Evolutionary conservation across 2,797 vertebrate species (phyloP).

Genomic region (Okamejei kenojei): DNA sequence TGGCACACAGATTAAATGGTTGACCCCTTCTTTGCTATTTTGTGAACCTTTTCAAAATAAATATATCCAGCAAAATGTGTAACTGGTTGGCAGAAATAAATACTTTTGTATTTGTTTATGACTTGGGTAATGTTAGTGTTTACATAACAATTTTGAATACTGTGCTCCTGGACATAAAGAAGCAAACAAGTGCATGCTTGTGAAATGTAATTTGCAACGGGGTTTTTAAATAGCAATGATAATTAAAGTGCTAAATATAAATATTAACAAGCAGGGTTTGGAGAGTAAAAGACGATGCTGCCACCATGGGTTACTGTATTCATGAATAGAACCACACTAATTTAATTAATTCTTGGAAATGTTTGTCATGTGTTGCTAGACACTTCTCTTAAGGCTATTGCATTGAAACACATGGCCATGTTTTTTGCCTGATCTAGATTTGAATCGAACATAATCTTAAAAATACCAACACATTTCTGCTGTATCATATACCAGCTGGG

Average conservation of each 20-base stretch:
- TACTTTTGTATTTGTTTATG: slow-evolving; percentile 8
- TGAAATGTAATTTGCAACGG: not conserved
- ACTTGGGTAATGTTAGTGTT: not conserved
- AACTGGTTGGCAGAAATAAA: slow-evolving; percentile 18
- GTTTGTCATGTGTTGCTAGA: not conserved
- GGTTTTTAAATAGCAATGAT: slow-evolving; percentile 11
- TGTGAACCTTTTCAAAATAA: slow-evolving; percentile 38
- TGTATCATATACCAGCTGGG: slow-evolving; percentile 39
- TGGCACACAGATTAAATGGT: slow-evolving; percentile 38
- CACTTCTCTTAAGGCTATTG: not conserved
- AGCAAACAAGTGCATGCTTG: not conserved
- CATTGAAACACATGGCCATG: not conserved
- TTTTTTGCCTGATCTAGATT: slow-evolving; percentile 19
- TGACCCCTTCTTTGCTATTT: slow-evolving; percentile 41
- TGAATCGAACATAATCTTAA: slow-evolving; percentile 3
- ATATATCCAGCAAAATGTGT: slow-evolving; percentile 40
- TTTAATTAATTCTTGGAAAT: slow-evolving; percentile 1
- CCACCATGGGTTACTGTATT: not conserved
- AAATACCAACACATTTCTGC: slow-evolving; percentile 38
- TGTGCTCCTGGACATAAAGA: not conserved
- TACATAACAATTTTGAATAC: not conserved
- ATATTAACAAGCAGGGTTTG: not conserved
- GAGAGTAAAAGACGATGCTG: not conserved
- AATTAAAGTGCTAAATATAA: not conserved
- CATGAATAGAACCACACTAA: not conserved